These are phyloP conservation scores for Antennarius striatus DNA, from an alignment of 2,113 vertebrate species.

Conservation along the genomic window DNA sequence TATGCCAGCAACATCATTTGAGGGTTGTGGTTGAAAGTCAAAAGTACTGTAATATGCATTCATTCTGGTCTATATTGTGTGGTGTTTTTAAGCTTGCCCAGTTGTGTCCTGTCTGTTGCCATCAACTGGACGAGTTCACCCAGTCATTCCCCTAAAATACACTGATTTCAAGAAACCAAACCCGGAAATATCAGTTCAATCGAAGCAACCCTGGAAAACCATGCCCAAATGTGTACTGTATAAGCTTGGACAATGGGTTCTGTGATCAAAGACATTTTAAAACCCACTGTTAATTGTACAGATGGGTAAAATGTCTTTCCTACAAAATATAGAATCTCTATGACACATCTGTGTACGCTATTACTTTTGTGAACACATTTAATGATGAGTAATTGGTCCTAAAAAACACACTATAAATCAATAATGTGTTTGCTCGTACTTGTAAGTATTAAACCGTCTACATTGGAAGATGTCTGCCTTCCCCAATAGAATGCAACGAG, in stretches of 20 bases:
- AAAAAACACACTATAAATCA: too few species aligned
- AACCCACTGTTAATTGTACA: background rate
- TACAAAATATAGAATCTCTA: background rate
- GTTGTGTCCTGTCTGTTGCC: slow-evolving; percentile 69
- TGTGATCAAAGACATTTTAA: background rate
- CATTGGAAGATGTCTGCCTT: too few species aligned
- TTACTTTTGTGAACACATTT: slow-evolving; percentile 14
- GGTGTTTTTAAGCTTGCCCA: slow-evolving; percentile 70
- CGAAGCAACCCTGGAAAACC: slow-evolving; percentile 12
- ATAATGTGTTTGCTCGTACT: too few species aligned
- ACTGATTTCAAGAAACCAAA: slow-evolving; percentile 56
- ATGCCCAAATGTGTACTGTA: slow-evolving; percentile 25
- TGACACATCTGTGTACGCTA: slow-evolving; percentile 9
- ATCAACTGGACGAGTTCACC: slow-evolving; percentile 47
- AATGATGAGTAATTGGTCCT: too few species aligned
- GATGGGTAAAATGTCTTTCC: background rate
- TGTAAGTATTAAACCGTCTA: too few species aligned
- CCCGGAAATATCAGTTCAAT: slow-evolving; percentile 21
- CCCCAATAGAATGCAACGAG: too few species aligned
- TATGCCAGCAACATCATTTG: slow-evolving; percentile 70
- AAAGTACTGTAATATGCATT: slow-evolving; percentile 77
- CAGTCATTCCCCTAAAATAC: slow-evolving; percentile 36
- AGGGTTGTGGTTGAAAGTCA: slow-evolving; percentile 67
- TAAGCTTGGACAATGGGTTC: slow-evolving; percentile 1
- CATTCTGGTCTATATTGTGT: slow-evolving; percentile 71